Evolutionary conservation across 2,797 vertebrate species (phyloP), one percentile per base, ranked within the genome.

Genomic region (Iguana delicatissima): DNA sequence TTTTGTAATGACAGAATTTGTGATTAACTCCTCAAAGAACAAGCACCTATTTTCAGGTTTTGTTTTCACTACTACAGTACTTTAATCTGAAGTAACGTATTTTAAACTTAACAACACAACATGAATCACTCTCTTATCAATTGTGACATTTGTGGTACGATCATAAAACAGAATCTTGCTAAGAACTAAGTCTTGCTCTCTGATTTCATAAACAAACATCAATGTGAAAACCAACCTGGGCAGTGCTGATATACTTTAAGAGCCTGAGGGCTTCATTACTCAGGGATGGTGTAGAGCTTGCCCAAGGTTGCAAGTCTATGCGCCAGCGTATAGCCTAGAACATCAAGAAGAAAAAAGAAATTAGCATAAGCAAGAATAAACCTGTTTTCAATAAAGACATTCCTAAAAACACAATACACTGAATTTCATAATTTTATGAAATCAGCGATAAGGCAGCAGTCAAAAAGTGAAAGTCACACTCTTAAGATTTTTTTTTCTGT

Each of bases 251-350:
- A 89, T 99, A 99, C 85, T 93, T 95, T 92, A 99, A 97, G 96
- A 99, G 99, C 91, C 99, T 97, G 90, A 92, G 93, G 29, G 98
- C 99, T 95, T 99, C 99, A 0, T 98, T 98, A 93, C 97, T 97
- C 95, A 99, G 97, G 62, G 98, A 98, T 76, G 92, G 98, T 52
- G 94, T 97, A 64, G 97, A 95, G 86, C 97, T 96, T 90, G 98
- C 98, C 99, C 98, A 99, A 0, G 98, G 98, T 29, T 99, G 98
- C 69, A 99, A 96, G 32, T 98, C 96, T 90, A 99, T 98, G 76
- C 97, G 98, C 99, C 99, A 99, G 76, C 98, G 98, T 67, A 96
- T 92, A 92, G 95, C 82, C 99, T 99, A 94, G 4, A 94, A 96
- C 83, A 92, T 81, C 96, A 85, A 96, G 6, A 90, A 91, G n/a